Evolutionary conservation across 2,888 invertebrate species (phyloP).

Genomic region (Pegoplata infirma): DNA sequence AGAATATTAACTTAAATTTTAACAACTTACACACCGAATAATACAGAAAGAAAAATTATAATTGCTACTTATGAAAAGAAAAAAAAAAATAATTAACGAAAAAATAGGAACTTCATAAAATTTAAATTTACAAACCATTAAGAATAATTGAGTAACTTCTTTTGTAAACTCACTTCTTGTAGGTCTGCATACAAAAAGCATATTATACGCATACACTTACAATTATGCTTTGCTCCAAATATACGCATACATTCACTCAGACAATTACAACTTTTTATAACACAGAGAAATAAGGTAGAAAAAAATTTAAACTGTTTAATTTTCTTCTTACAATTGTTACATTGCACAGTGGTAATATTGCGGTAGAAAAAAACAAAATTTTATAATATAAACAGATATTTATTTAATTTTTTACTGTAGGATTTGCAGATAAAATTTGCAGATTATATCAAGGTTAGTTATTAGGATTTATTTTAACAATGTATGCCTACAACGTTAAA

Average conservation of each 20-base stretch:
- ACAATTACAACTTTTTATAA: background rate
- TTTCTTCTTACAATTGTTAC: slow-evolving; percentile 1
- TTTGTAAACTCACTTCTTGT: slow-evolving; percentile 1
- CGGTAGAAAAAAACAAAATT: too few relatives aligned
- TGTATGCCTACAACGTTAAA: too few relatives aligned
- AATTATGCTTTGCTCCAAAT: background rate
- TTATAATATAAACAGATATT: too few relatives aligned
- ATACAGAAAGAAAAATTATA: slow-evolving; percentile 21
- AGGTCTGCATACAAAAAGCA: background rate
- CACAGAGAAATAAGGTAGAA: background rate
- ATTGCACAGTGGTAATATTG: too few relatives aligned
- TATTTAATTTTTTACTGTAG: too few relatives aligned
- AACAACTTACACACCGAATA: too few relatives aligned
- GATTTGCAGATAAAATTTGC: too few relatives aligned
- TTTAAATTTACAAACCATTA: slow-evolving; percentile 51
- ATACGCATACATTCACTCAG: background rate
- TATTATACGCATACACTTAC: background rate
- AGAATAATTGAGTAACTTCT: slow-evolving; percentile 51
- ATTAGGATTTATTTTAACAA: too few relatives aligned
- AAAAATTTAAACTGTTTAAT: background rate
- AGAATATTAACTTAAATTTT: too few relatives aligned
- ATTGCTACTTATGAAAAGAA: slow-evolving; percentile 18
- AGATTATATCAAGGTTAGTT: too few relatives aligned
- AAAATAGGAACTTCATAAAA: slow-evolving; percentile 40
- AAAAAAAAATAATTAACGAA: background rate